phyloP scores from a whole-genome alignment of 2,797 vertebrate genomes.

The Acanthurus lineatus region DNA sequence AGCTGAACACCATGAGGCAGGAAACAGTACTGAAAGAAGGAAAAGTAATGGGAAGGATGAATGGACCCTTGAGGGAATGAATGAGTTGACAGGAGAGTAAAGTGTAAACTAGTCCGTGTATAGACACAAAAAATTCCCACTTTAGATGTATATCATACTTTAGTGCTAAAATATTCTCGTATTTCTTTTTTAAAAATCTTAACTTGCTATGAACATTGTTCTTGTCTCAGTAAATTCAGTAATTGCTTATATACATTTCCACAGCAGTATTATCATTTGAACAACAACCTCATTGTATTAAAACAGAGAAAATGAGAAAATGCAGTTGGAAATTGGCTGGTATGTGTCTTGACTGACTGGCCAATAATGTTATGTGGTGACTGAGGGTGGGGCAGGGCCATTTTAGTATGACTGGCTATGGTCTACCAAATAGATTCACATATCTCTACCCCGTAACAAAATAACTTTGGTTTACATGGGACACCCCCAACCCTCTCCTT shows the following conservation, averaged over 20 bases:
- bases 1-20: slow-evolving; percentile 25
- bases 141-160: not conserved
- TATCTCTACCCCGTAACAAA: no score
- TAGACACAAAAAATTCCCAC: no score
- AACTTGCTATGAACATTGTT: not conserved
- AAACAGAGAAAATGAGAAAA: no score
- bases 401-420: no score
- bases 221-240: not conserved
- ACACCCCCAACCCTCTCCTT: no score
- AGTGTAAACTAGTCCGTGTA: not conserved
- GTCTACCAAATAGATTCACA: no score
- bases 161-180: not conserved
- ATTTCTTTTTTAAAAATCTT: not conserved
- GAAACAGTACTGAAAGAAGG: not conserved
- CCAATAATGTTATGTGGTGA: no score
- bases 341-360: no score
- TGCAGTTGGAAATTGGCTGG: no score
- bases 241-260: not conserved
- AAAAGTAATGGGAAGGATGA: not conserved
- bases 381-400: no score
- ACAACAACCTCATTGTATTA: no score
- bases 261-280: not conserved
- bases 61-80: not conserved
- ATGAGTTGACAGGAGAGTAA: not conserved
- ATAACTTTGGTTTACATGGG: no score